Conservation (phyloP, 2,888 invertebrate genomes). For the Lasioglossum zephyrum region DNA sequence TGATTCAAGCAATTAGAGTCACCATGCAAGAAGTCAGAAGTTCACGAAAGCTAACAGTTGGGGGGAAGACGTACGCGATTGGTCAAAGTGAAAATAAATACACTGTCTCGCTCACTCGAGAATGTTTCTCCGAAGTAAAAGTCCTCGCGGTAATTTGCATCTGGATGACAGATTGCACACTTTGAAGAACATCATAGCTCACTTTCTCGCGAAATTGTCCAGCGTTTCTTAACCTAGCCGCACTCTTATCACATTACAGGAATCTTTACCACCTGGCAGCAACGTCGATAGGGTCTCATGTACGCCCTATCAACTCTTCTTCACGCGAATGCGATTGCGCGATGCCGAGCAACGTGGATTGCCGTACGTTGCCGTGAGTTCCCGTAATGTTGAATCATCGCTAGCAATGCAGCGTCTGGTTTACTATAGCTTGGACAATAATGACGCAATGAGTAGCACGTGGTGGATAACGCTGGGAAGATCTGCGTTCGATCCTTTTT, state of each 20-base stretch:
- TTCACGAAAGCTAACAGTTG: background rate
- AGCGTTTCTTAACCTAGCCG: background rate
- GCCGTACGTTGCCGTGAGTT: background rate
- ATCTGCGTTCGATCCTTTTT: constrained; percentile 19
- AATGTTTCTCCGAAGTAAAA: background rate
- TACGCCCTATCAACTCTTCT: background rate
- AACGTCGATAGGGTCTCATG: too few species aligned
- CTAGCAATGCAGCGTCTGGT: constrained; percentile 8
- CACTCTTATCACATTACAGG: background rate
- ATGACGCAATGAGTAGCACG: constrained; percentile 55
- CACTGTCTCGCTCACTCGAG: background rate
- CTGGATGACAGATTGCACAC: background rate
- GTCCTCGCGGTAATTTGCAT: background rate
- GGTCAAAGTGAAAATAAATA: background rate
- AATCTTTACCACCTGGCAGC: constrained; percentile 5
- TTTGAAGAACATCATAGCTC: background rate
- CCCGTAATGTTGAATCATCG: constrained; percentile 53
- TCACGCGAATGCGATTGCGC: background rate
- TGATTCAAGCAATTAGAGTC: background rate
- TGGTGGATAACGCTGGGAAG: constrained; percentile 11
- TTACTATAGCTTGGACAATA: background rate
- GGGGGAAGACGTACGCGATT: background rate
- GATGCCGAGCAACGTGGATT: constrained; percentile 9
- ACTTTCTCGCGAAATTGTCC: background rate
- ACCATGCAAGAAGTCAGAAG: background rate